phyloP scores from a whole-genome alignment of 2,888 invertebrate genomes.

The Sycophila texana region DNA sequence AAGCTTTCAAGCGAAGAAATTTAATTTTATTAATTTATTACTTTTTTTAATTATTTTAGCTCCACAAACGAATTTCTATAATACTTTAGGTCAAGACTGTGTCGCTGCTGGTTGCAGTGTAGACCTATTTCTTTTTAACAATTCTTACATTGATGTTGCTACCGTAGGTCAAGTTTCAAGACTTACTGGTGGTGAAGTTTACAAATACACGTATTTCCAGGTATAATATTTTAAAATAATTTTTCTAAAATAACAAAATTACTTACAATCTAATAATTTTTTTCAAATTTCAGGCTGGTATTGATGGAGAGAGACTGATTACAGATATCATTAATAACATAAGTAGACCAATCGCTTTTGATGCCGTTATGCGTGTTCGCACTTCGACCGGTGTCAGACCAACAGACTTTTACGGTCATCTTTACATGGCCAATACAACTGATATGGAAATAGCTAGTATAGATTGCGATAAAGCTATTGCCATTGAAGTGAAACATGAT shows the following conservation, averaged over 20 bases:
- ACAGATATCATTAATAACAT: conserved; percentile 89
- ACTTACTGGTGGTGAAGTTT: conserved; percentile 95
- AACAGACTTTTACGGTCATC: conserved; percentile 97
- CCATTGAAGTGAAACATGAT: conserved; percentile 98
- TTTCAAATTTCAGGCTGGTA: conserved; percentile 80
- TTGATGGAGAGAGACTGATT: conserved; percentile 92
- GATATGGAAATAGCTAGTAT: conserved; percentile 97
- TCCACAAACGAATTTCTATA: conserved; percentile 94
- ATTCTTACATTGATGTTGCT: conserved; percentile 96
- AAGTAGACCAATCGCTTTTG: conserved; percentile 91
- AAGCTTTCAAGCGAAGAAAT: background rate
- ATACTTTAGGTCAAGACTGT: conserved; percentile 95
- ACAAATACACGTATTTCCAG: conserved; percentile 98
- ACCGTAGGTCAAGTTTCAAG: conserved; percentile 94
- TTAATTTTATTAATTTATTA: conserved; percentile 20
- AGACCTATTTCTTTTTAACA: conserved; percentile 96
- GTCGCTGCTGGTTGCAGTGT: conserved; percentile 94
- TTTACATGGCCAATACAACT: conserved; percentile 98
- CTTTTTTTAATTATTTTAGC: conserved; percentile 75
- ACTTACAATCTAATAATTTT: background rate
- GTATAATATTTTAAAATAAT: conserved; percentile 74
- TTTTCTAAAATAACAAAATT: background rate
- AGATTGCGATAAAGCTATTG: conserved; percentile 86
- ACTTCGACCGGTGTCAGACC: conserved; percentile 97
- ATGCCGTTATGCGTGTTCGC: conserved; percentile 96